phyloP scores from a whole-genome alignment of 2,888 invertebrate genomes.

The Uropetala carovei region DNA sequence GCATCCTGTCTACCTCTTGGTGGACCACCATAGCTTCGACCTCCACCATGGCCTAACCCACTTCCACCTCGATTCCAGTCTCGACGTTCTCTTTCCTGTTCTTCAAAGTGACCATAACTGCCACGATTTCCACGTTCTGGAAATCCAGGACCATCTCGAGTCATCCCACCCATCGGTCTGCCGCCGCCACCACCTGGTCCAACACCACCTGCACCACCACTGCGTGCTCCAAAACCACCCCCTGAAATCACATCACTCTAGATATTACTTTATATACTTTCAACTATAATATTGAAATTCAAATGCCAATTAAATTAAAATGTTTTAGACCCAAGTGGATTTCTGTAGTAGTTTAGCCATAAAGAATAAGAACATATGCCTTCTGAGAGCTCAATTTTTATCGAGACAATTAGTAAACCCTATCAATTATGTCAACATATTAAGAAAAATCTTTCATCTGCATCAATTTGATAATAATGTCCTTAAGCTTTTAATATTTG shows the following conservation, averaged over 20 bases:
- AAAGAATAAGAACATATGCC: no score
- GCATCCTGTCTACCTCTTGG: slow-evolving; percentile 69
- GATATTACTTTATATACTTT: not conserved
- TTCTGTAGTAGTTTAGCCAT: not conserved
- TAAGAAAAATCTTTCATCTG: no score
- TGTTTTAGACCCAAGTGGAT: not conserved
- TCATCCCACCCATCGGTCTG: slow-evolving; percentile 69
- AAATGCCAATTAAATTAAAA: not conserved
- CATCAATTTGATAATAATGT: no score
- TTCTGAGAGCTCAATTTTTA: not conserved
- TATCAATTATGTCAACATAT: not conserved
- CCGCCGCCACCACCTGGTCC: slow-evolving; percentile 68
- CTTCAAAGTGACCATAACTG: slow-evolving; percentile 68
- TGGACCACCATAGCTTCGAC: slow-evolving; percentile 68
- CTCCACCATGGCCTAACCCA: slow-evolving; percentile 72
- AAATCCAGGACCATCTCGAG: slow-evolving; percentile 69
- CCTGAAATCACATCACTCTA: slow-evolving; percentile 57
- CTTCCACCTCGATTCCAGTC: slow-evolving; percentile 70
- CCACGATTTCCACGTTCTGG: slow-evolving; percentile 70
- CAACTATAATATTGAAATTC: not conserved
- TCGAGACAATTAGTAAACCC: not conserved
- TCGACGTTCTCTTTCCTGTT: slow-evolving; percentile 70
- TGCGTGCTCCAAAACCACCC: slow-evolving; percentile 72
- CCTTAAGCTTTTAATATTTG: no score
- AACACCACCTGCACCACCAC: slow-evolving; percentile 69